Conservation (phyloP, 2,888 invertebrate species). For the Erebia epiphron region DNA sequence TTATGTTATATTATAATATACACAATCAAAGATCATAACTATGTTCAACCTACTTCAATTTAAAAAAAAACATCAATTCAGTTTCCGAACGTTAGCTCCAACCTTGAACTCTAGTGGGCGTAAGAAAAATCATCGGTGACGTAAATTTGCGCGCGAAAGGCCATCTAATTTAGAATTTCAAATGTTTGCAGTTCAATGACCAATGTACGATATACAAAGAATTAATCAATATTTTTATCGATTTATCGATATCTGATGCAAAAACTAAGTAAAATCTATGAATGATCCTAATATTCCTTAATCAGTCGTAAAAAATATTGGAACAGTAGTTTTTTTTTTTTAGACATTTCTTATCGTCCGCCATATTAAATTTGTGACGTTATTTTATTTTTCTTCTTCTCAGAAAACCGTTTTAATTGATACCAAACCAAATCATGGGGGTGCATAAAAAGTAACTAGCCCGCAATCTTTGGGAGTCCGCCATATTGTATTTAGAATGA, state of each 20-base stretch:
- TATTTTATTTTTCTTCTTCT: too few relatives aligned
- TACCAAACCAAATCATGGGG: too few relatives aligned
- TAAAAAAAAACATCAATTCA: conserved; percentile 9
- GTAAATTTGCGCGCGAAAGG: conserved; percentile 35
- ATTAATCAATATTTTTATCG: not conserved
- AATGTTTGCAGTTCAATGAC: conserved; percentile 23
- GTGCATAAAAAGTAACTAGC: too few relatives aligned
- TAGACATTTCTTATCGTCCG: too few relatives aligned
- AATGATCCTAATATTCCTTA: not conserved
- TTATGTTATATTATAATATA: too few relatives aligned
- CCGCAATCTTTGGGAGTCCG: too few relatives aligned
- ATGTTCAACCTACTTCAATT: not conserved
- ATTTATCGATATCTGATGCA: not conserved
- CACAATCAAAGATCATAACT: too few relatives aligned
- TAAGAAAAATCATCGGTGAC: conserved; percentile 36
- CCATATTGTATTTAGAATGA: too few relatives aligned
- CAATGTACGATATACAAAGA: not conserved
- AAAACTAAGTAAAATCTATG: not conserved
- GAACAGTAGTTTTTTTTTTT: too few relatives aligned
- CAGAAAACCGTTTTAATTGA: too few relatives aligned
- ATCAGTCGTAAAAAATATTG: too few relatives aligned
- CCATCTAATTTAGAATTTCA: conserved; percentile 29
- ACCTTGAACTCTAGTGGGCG: conserved; percentile 40
- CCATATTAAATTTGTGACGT: too few relatives aligned
- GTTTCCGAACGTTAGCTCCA: conserved; percentile 18